Percentiles rank a stretch among this genome's conserved stretches.
These are phyloP conservation scores for Eumerus sabulonum DNA, from an alignment of 2,888 invertebrate genomes.

Conservation along the genomic window DNA sequence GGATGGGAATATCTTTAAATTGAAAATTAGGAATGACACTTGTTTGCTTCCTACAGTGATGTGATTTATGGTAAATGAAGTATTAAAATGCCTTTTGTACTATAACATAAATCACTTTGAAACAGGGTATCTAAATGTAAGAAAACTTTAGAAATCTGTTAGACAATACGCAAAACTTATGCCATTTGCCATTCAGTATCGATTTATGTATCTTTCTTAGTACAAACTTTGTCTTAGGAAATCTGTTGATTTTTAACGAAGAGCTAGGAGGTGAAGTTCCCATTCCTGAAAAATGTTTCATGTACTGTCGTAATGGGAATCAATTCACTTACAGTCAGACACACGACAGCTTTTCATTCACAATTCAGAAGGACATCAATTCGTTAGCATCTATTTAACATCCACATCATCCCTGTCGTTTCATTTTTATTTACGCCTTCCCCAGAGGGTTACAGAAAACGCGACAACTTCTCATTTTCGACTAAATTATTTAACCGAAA, in stretches of 20 bases:
- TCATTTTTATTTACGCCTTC: background rate
- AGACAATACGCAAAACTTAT: too few species aligned
- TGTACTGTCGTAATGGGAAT: too few species aligned
- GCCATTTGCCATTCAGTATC: conserved; percentile 76
- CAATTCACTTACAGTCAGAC: background rate
- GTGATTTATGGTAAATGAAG: conserved; percentile 62
- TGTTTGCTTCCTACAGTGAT: conserved; percentile 49
- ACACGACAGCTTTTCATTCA: background rate
- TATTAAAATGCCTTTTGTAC: conserved; percentile 52
- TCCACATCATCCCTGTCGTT: background rate
- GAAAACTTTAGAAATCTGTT: background rate
- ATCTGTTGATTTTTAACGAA: too few species aligned
- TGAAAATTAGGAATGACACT: conserved; percentile 66
- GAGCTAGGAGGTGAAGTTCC: too few species aligned
- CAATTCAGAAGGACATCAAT: too few species aligned
- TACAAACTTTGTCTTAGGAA: too few species aligned
- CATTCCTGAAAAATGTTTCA: too few species aligned
- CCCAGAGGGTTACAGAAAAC: background rate
- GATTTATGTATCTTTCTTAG: conserved; percentile 75
- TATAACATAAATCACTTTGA: conserved; percentile 32
- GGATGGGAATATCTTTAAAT: conserved; percentile 34
- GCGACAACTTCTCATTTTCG: background rate
- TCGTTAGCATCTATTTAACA: too few species aligned
- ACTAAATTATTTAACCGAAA: conserved; percentile 12
- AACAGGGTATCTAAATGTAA: background rate